Evolutionary conservation across 2,888 invertebrate species (phyloP).

Genomic region (Alsophila aescularia): DNA sequence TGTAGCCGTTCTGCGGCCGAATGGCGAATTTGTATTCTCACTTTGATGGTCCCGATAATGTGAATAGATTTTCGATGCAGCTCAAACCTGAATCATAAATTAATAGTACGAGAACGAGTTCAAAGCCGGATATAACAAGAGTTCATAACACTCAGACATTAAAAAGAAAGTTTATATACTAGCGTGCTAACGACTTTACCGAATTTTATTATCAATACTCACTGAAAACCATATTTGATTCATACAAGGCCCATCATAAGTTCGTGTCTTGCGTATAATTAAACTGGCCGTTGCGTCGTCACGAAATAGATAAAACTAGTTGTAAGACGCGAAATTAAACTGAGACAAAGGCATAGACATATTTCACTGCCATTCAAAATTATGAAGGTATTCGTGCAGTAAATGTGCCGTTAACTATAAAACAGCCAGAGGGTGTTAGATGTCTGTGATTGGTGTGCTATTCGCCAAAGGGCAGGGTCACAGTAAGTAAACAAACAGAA

Average conservation of each 20-base stretch:
- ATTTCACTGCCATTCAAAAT: slow-evolving; percentile 51
- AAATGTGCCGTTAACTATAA: slow-evolving; percentile 61
- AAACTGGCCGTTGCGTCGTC: slow-evolving; percentile 48
- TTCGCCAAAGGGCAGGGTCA: slow-evolving; percentile 1
- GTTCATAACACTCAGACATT: slow-evolving; percentile 9
- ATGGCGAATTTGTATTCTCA: slow-evolving; percentile 4
- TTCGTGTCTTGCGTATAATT: slow-evolving; percentile 37
- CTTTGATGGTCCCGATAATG: slow-evolving; percentile 3
- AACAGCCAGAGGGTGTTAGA: slow-evolving; percentile 35
- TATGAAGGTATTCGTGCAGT: slow-evolving; percentile 46
- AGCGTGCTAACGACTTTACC: slow-evolving; percentile 14
- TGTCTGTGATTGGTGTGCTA: slow-evolving; percentile 24
- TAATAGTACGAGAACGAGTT: slow-evolving; percentile 6
- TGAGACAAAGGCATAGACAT: slow-evolving; percentile 39
- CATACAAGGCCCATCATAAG: slow-evolving; percentile 23
- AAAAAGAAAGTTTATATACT: slow-evolving; percentile 13
- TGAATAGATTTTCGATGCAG: background rate
- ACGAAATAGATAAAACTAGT: slow-evolving; percentile 50
- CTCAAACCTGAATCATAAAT: background rate
- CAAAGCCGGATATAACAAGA: slow-evolving; percentile 11
- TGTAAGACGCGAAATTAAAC: slow-evolving; percentile 41
- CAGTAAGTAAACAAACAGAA: background rate
- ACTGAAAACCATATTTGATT: slow-evolving; percentile 27
- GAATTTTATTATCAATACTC: slow-evolving; percentile 21
- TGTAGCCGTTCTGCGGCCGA: background rate